Evolutionary conservation across 1,140 invertebrate genomes (phyloP), one percentile per base, ranked within the genome.

Genomic region (Pachyrhynchus sulphureomaculatus): DNA sequence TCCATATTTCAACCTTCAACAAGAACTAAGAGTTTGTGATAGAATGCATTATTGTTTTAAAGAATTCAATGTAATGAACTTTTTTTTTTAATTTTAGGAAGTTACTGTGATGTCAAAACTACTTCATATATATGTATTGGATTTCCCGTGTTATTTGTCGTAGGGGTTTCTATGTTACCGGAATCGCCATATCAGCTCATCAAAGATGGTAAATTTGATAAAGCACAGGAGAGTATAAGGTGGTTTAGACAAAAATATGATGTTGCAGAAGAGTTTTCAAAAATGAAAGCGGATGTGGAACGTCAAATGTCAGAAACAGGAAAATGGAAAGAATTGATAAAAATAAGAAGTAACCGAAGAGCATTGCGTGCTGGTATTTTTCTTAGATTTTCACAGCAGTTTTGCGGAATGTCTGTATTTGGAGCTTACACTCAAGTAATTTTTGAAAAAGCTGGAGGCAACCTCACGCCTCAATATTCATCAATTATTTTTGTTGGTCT

Each of bases 391-490:
- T 32, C 76, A 79, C 86, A 88, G 63, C 86, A 88, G 65, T 78
- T 85, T 34, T 80, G 79, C 42, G 86, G 86, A 6, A 78, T 85
- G 4, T 81, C 81, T 44, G 84, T 82, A 0, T 79, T 88, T 37
- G 81, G 84, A 37, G 84, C 83, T 21, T 87, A 86, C 59, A 81
- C 85, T 0, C 82, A 85, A 23, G 79, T 78, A 18, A 80, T 83
- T 9, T 79, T 83, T 9, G 73, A 75, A 3, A 71, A 76, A 39
- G 75, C 77, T 69, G 70, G 75, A 67, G 72, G 84, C 15, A 83
- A 86, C 59, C 83, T 88, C 55, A 80, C 84, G 34, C 80, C 81
- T 36, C 83, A 84, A n/a, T 76, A 82, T 6, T n/a, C n/a, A n/a
- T n/a, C n/a, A n/a, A n/a, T n/a, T n/a, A n/a, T n/a, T n/a, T n/a